These are phyloP conservation scores for Drosophila multiciliata DNA, from an alignment of 2,888 invertebrate species.

Conservation along the genomic window DNA sequence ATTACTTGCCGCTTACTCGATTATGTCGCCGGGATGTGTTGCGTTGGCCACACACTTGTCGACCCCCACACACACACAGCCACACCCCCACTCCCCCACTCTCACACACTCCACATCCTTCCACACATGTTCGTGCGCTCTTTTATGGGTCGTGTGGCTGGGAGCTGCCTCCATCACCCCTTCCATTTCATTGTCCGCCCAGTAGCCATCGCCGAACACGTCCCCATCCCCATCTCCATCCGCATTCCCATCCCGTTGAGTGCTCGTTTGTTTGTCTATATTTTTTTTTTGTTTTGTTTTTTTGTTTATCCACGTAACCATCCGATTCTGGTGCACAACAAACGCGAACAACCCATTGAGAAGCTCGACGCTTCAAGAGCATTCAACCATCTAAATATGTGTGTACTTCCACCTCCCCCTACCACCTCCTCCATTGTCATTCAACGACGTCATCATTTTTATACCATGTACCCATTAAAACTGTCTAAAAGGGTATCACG, in stretches of 20 bases:
- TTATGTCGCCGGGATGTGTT: slow-evolving; percentile 64
- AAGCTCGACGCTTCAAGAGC: slow-evolving; percentile 20
- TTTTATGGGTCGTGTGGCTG: slow-evolving; percentile 68
- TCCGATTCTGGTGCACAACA: slow-evolving; percentile 9
- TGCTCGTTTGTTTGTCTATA: slow-evolving; percentile 62
- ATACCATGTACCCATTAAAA: slow-evolving; percentile 1
- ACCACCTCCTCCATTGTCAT: slow-evolving; percentile 10
- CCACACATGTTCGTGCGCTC: slow-evolving; percentile 27
- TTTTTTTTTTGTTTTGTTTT: slow-evolving; percentile 12
- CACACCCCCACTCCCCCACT: slow-evolving; percentile 5
- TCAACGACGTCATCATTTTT: slow-evolving; percentile 68
- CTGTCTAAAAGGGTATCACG: background rate
- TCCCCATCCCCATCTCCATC: slow-evolving; percentile 7
- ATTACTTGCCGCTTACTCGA: slow-evolving; percentile 73
- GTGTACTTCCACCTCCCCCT: slow-evolving; percentile 15
- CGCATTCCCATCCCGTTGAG: slow-evolving; percentile 39
- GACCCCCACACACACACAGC: background rate
- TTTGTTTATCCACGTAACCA: slow-evolving; percentile 53
- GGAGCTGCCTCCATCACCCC: slow-evolving; percentile 17
- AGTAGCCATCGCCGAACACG: slow-evolving; percentile 33
- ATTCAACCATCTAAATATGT: slow-evolving; percentile 34
- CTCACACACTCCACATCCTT: slow-evolving; percentile 5
- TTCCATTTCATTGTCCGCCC: slow-evolving; percentile 28
- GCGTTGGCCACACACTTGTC: slow-evolving; percentile 31
- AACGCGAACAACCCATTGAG: slow-evolving; percentile 43